These are phyloP conservation scores for Pseudomugil tenellus DNA, from an alignment of 2,797 vertebrate species.

Conservation along the genomic window DNA sequence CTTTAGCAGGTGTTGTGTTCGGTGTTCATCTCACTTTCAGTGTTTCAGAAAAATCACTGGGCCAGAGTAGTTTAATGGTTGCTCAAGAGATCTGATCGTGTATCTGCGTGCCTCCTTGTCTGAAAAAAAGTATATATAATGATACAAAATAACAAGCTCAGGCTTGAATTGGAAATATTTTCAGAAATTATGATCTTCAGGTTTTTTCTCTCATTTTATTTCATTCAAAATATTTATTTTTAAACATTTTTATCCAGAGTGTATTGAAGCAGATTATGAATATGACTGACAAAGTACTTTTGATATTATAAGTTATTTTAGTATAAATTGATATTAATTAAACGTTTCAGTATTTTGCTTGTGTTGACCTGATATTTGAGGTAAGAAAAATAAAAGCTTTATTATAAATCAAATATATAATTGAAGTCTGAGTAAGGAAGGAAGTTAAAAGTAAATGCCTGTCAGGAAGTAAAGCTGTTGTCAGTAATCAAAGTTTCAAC, in stretches of 20 bases:
- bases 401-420: slow-evolving; percentile 4
- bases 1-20: slow-evolving; percentile 68
- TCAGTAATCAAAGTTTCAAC: slow-evolving; percentile 52
- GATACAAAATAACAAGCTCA: slow-evolving; percentile 8
- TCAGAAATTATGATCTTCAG: slow-evolving; percentile 15
- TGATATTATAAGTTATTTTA: background rate
- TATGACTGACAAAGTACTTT: slow-evolving; percentile 1
- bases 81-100: slow-evolving; percentile 30
- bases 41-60: slow-evolving; percentile 39
- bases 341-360: background rate
- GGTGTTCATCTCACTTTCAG: slow-evolving; percentile 46
- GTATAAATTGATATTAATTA: background rate
- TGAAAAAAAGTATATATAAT: slow-evolving; percentile 27
- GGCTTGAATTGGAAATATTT: slow-evolving; percentile 22
- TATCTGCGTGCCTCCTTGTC: slow-evolving; percentile 27
- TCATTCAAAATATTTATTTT: background rate
- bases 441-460: slow-evolving; percentile 22
- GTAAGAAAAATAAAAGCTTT: background rate
- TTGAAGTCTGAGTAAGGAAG: slow-evolving; percentile 8
- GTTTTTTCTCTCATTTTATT: slow-evolving; percentile 3
- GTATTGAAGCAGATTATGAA: slow-evolving; percentile 3
- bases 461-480: slow-evolving; percentile 15
- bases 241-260: slow-evolving; percentile 6
- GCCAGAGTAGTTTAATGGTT: slow-evolving; percentile 41
- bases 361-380: background rate